phyloP scores from a whole-genome alignment of 2,113 vertebrate species.

The Tylochromis polylepis region DNA sequence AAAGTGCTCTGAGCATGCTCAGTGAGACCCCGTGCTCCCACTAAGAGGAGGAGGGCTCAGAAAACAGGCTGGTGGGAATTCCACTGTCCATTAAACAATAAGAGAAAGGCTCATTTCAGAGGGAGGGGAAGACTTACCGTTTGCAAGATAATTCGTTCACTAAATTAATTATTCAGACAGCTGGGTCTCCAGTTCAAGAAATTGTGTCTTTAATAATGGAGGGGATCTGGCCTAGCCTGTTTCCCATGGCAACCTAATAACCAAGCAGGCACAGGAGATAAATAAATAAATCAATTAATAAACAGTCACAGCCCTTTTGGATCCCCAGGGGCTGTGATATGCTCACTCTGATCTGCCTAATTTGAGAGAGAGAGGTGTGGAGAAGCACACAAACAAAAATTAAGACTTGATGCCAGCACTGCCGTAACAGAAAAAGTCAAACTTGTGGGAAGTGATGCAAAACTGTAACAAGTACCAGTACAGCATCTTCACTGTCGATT shows the following conservation, averaged over 20 bases:
- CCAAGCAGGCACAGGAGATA: constrained; percentile 73
- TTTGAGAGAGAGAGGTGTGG: constrained; percentile 44
- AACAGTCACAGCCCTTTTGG: constrained; percentile 68
- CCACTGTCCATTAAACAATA: constrained; percentile 72
- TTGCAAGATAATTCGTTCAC: constrained; percentile 75
- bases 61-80: constrained; percentile 54
- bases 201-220: constrained; percentile 80
- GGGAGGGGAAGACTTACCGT: constrained; percentile 55
- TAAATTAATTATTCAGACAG: constrained; percentile 82
- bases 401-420: neutral
- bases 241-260: constrained; percentile 81
- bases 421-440: neutral
- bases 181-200: constrained; percentile 78
- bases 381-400: constrained; percentile 39
- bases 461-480: neutral
- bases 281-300: constrained; percentile 85
- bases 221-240: constrained; percentile 69
- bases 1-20: constrained; percentile 63
- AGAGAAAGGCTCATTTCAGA: constrained; percentile 67
- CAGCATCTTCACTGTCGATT: neutral
- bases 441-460: neutral
- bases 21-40: constrained; percentile 28
- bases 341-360: constrained; percentile 58
- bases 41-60: constrained; percentile 13
- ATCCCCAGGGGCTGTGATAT: constrained; percentile 44